phyloP scores from a whole-genome alignment of 2,113 vertebrate genomes.

The Clinocottus analis region DNA sequence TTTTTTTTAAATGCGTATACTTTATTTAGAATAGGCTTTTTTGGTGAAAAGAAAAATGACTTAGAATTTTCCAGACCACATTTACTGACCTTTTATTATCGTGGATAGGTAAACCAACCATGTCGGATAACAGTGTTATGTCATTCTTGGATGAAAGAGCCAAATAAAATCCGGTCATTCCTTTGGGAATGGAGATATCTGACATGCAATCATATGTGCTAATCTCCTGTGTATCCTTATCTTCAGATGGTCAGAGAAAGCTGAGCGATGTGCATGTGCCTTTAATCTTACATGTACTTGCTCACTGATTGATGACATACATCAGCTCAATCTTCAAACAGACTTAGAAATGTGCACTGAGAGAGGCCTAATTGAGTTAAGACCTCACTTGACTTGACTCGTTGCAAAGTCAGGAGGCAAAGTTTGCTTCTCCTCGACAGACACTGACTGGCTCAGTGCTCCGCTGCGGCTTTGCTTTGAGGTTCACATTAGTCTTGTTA shows the following conservation, averaged over 20 bases:
- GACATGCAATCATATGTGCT: constrained; percentile 22
- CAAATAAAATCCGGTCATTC: not conserved
- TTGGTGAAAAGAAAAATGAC: too few relatives aligned
- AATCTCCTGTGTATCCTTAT: constrained; percentile 25
- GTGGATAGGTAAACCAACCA: not conserved
- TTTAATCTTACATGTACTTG: constrained; percentile 53
- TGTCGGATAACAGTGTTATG: too few relatives aligned
- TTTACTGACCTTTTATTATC: not conserved
- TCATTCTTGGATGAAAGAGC: not conserved
- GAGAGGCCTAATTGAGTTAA: constrained; percentile 52
- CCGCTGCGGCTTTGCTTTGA: constrained; percentile 11
- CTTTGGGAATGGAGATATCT: constrained; percentile 12
- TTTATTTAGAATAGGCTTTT: not conserved
- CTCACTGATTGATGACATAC: constrained; percentile 56
- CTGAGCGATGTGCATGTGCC: constrained; percentile 12
- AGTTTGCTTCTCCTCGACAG: constrained; percentile 24
- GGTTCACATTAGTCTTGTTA: not conserved
- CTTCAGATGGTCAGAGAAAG: constrained; percentile 22
- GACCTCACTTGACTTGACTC: constrained; percentile 48
- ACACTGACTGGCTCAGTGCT: constrained; percentile 7
- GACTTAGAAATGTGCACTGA: constrained; percentile 60
- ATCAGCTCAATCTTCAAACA: constrained; percentile 73
- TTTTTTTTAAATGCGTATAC: not conserved
- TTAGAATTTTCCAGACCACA: not conserved
- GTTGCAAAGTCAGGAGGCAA: constrained; percentile 41